A percentile compares a stretch with the other conserved stretches of the same genome.
These are phyloP conservation scores for Malurus cyaneus DNA, from an alignment of 2,113 vertebrate species.

Conservation along the genomic window DNA sequence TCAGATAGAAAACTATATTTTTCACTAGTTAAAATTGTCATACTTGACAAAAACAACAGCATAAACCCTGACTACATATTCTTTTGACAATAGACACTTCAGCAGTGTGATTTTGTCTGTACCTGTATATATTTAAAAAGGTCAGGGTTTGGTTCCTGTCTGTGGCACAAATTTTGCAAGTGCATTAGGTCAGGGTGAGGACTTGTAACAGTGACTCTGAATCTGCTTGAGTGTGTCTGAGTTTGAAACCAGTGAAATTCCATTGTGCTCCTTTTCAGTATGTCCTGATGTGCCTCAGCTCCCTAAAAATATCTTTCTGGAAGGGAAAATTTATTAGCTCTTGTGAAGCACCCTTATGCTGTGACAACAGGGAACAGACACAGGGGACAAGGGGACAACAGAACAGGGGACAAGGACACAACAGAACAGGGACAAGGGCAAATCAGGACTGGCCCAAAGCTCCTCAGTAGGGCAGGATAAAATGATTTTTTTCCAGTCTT, in stretches of 20 bases:
- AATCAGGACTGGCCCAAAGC: neutral
- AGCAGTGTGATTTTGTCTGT: neutral
- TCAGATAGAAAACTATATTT: neutral
- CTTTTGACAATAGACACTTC: neutral
- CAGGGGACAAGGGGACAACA: too few species aligned
- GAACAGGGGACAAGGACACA: too few species aligned
- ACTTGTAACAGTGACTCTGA: neutral
- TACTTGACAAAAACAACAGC: neutral
- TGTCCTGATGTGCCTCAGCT: neutral
- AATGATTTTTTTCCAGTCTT: neutral
- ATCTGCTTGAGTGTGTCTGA: neutral
- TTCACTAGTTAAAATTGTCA: neutral
- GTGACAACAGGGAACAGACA: neutral
- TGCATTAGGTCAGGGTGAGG: neutral
- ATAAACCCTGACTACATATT: neutral
- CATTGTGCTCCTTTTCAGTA: neutral
- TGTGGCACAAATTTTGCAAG: neutral
- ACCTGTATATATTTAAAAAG: neutral
- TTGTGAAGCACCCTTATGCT: neutral
- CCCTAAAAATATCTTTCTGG: slow-evolving; percentile 29
- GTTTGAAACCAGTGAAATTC: slow-evolving; percentile 17
- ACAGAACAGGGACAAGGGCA: neutral
- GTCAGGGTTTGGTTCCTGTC: neutral
- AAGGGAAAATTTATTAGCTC: slow-evolving; percentile 4
- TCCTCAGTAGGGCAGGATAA: neutral